Evolutionary conservation across 2,888 invertebrate genomes (phyloP).

Genomic region (Eilema sororculum): DNA sequence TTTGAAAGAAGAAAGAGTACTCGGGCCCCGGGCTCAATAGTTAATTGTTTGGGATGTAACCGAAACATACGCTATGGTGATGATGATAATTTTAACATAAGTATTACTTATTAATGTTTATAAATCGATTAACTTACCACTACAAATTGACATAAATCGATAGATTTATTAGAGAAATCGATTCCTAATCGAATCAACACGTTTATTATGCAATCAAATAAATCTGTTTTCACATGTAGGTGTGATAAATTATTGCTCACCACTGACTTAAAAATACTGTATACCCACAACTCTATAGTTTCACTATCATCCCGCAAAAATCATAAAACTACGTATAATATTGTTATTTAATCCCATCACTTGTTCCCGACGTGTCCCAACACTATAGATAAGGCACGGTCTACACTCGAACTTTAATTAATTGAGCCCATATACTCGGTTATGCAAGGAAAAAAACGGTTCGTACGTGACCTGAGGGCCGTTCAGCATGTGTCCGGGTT

Average conservation of each 20-base stretch:
- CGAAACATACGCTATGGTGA: no score
- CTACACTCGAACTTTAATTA: constrained; percentile 69
- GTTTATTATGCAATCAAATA: not conserved
- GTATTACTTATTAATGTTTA: no score
- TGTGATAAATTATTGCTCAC: not conserved
- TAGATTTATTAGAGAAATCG: constrained; percentile 1
- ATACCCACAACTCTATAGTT: not conserved
- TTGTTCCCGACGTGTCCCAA: constrained; percentile 36
- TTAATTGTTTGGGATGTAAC: no score
- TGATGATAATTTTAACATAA: no score
- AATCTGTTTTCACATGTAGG: not conserved
- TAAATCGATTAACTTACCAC: no score
- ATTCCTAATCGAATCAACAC: not conserved
- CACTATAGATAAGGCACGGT: constrained; percentile 66
- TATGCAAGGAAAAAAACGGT: constrained; percentile 60
- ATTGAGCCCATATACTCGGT: constrained; percentile 58
- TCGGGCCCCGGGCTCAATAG: no score
- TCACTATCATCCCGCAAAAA: constrained; percentile 16
- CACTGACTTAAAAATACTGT: not conserved
- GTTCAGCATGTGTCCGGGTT: constrained; percentile 36
- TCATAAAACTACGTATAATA: constrained; percentile 16
- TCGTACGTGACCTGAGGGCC: constrained; percentile 58
- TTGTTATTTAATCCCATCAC: constrained; percentile 39
- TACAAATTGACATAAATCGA: not conserved
- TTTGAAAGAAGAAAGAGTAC: no score